A percentile compares a stretch with the other conserved stretches of the same genome.
Evolutionary conservation across 2,888 invertebrate species (phyloP).

Genomic region (Poecilobothrus nobilitatus): DNA sequence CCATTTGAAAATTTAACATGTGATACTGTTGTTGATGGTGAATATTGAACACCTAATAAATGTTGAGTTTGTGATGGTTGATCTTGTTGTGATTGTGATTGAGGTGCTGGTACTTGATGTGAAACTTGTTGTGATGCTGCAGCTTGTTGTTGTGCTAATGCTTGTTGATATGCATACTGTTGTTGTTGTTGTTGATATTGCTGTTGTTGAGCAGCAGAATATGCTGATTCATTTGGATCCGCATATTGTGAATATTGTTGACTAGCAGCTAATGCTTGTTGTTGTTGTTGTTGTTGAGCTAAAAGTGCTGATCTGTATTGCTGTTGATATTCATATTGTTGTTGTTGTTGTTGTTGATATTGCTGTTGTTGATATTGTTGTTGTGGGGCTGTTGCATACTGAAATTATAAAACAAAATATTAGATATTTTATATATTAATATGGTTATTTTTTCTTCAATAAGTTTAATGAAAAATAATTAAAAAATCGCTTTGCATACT

Average conservation of each 20-base stretch:
- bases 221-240: constrained; percentile 17
- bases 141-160: not conserved
- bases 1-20: constrained; percentile 46
- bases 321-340: constrained; percentile 25
- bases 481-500: too few relatives aligned
- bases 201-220: constrained; percentile 12
- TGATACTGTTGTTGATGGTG: constrained; percentile 46
- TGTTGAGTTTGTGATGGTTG: constrained; percentile 24
- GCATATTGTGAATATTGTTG: constrained; percentile 18
- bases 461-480: too few relatives aligned
- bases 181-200: constrained; percentile 20
- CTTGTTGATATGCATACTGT: constrained; percentile 15
- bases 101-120: constrained; percentile 26
- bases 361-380: constrained; percentile 29
- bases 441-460: too few relatives aligned
- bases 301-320: not conserved
- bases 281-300: constrained; percentile 28
- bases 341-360: constrained; percentile 29
- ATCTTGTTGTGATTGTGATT: constrained; percentile 24
- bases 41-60: constrained; percentile 40
- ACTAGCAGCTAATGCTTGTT: constrained; percentile 12
- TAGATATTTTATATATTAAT: too few relatives aligned
- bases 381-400: constrained; percentile 7
- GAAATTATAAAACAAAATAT: not conserved
- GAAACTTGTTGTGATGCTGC: constrained; percentile 14